Evolutionary conservation across 2,888 invertebrate genomes (phyloP), one percentile per base, ranked within the genome.

Genomic region (Escarpia spicata): DNA sequence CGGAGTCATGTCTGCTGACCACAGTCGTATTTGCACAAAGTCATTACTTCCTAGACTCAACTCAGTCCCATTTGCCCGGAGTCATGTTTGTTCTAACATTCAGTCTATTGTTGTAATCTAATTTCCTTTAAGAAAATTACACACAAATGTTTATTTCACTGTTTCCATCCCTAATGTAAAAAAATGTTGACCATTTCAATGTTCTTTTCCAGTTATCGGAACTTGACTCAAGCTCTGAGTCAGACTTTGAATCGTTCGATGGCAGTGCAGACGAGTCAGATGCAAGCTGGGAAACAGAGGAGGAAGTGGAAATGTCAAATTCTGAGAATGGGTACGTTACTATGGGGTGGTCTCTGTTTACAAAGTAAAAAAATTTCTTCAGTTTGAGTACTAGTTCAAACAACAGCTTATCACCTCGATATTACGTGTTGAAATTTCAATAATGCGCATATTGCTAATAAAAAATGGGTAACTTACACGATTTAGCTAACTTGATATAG

Each of bases 211-310:
- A 94, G 94, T 58, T 94, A 60, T 93, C 94, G 26, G 94, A 94
- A 26, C 91, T 94, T 94, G 94, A 60, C 93, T 75, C 75, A 19
- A 95, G 91, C 93, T 94, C 45, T 91, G 95, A 94, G 15, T 94
- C 93, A 26, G 95, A 95, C 19, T 94, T 94, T 37, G 91, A 91
- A 15, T 91, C 91, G 52, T 91, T 52, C 12, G 91, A 44, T 19
- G n/a, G 43, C 26, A 52, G 45, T n/a, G 91, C 92, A 12, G 75
- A 44, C 12, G 75, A 93, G 44, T 91, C 43, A 44, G 93, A 93
- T 45, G 92, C 93, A 0, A 95, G 95, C 93, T 96, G 96, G 96
- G 95, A 95, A 93, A 96, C 96, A 9, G 96, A 95, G 92, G 94
- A 95, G 91, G 96, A 95, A 92, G 94, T 94, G 89, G 95, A 95